phyloP scores from a whole-genome alignment of 2,797 vertebrate species.

The Pantherophis alleghaniensis region DNA sequence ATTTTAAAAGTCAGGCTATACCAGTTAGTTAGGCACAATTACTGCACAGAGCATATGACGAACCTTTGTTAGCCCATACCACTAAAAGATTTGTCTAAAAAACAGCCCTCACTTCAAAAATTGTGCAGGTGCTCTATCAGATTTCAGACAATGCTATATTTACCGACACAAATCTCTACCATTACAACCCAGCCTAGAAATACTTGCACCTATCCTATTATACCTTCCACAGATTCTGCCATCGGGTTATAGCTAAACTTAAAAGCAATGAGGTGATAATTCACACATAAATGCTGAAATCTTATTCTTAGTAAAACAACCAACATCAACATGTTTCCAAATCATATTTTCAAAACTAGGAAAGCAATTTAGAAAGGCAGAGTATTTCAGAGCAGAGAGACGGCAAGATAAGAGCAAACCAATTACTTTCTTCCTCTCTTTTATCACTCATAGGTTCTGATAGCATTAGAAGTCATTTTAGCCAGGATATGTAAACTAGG shows the following conservation, averaged over 20 bases:
- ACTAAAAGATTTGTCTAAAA: neutral
- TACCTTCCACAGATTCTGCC: neutral
- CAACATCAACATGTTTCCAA: neutral
- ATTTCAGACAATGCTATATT: neutral
- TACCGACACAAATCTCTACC: neutral
- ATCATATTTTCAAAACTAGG: neutral
- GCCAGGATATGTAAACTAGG: neutral
- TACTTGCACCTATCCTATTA: slow-evolving; percentile 11
- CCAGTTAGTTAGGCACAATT: slow-evolving; percentile 46
- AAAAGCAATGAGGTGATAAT: neutral
- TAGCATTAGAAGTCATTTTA: neutral
- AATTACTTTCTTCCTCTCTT: neutral
- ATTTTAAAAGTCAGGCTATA: neutral
- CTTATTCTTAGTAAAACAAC: neutral
- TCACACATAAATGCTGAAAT: neutral
- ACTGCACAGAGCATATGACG: slow-evolving; percentile 17
- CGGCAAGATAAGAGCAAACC: neutral
- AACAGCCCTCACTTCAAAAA: slow-evolving; percentile 1
- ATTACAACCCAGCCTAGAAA: neutral
- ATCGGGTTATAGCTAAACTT: neutral
- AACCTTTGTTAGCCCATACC: slow-evolving; percentile 7
- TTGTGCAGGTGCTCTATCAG: neutral
- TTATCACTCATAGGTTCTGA: neutral
- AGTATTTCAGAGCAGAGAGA: neutral
- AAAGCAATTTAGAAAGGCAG: neutral